Evolutionary conservation across 2,888 invertebrate genomes (phyloP), one percentile per base, ranked within the genome.

Genomic region (Azorinus chamasolen): DNA sequence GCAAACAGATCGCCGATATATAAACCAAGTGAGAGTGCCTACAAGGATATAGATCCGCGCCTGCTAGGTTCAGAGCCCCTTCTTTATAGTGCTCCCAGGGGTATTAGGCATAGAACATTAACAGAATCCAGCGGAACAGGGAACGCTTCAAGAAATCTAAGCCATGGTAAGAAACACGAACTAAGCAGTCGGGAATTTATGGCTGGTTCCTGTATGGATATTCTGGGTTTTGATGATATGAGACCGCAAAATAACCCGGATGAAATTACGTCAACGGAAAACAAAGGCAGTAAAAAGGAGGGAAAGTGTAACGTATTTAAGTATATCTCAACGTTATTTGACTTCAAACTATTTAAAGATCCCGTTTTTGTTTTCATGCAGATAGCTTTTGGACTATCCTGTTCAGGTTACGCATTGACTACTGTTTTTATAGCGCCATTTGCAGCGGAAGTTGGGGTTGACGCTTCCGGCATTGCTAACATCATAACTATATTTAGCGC

Each of bases 371-470:
- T 65, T 2, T 48, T 72, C 48, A 59, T 70, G 22, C 59, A 71
- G 45, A 18, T 57, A 6, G 43, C 59, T 8, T 64, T 64, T 10
- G 65, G 74, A n/a, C 32, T 72, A 18, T 51, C 58, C 8, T 66
- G 79, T 24, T 65, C 75, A 43, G 74, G 76, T 6, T 57, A 58
- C 22, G 78, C 79, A 2, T 53, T 80, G 12, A 18, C 48, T 0
- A 43, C 75, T 22, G 72, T 78, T 8, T 83, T 58, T 27, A 57
- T 83, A 20, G 78, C 83, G 27, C 83, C 79, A n/a, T 68, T 75
- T 53, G 79, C 77, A 1, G 62, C 43, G 25, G 79, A 79, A 41
- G 27, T 69, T 6, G 75, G 75, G 1, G 46, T 78, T 10, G 41
- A 43, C 12, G 73, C 69, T n/a, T 45, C 46, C 18, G 50, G 72